Evolutionary conservation across 2,797 vertebrate species (phyloP).

Genomic region (Ficedula albicollis): DNA sequence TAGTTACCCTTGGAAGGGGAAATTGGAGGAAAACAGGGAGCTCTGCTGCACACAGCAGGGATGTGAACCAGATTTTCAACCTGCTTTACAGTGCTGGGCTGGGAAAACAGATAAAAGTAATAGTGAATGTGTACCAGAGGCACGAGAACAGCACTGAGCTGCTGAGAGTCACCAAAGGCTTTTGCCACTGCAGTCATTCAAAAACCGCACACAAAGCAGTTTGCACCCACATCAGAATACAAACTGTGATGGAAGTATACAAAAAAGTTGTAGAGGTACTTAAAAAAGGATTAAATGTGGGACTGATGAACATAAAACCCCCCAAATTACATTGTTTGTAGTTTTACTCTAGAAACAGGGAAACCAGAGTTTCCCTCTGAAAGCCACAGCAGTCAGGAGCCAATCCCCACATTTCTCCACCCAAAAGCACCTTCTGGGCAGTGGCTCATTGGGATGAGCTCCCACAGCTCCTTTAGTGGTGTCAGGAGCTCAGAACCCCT

Average conservation of each 20-base stretch:
- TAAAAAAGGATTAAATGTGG: rapidly evolving
- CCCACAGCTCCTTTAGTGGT: background rate
- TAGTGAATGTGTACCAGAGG: rapidly evolving
- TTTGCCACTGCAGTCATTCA: background rate
- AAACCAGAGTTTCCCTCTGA: background rate
- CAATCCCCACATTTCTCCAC: background rate
- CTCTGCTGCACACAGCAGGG: background rate
- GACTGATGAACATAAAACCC: background rate
- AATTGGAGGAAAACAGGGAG: background rate
- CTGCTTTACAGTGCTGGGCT: background rate
- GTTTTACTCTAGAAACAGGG: background rate
- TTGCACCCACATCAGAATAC: background rate
- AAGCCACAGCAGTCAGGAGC: background rate
- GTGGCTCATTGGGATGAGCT: background rate
- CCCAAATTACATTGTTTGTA: background rate
- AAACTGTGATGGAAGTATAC: background rate
- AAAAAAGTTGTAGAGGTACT: background rate
- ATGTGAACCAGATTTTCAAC: background rate
- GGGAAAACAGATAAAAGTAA: background rate
- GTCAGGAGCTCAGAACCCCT: background rate
- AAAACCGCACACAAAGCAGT: background rate
- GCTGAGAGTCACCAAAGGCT: background rate
- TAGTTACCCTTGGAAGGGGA: background rate
- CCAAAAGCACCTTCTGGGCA: background rate
- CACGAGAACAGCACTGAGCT: rapidly evolving